Conservation (phyloP, 2,888 invertebrate species). For the Phytoseiulus persimilis region DNA sequence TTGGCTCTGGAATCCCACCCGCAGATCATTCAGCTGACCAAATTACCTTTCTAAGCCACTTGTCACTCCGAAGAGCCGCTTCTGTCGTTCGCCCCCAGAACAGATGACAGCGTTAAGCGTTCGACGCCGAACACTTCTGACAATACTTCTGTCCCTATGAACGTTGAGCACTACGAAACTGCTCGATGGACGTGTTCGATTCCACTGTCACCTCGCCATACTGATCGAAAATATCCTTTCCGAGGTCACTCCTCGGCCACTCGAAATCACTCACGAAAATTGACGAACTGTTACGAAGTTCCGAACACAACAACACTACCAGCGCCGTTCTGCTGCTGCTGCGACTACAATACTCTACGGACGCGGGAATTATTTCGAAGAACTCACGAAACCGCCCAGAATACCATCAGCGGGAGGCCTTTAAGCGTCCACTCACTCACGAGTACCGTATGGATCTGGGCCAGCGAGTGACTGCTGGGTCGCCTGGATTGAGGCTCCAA, state of each 20-base stretch:
- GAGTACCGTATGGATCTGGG: no score
- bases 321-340: background rate
- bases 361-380: conserved; percentile 5
- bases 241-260: background rate
- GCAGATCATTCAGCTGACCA: background rate
- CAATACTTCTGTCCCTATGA: background rate
- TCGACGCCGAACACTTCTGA: background rate
- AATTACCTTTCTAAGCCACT: background rate
- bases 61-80: background rate
- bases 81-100: background rate
- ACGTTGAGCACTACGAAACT: background rate
- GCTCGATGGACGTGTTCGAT: background rate
- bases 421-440: background rate
- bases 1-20: background rate
- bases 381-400: conserved; percentile 5
- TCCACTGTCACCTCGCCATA: conserved; percentile 32
- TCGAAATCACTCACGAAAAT: background rate
- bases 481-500: no score
- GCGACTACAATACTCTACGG: background rate
- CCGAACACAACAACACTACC: background rate
- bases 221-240: background rate
- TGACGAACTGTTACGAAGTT: background rate
- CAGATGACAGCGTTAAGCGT: background rate
- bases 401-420: background rate
- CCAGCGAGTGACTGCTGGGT: no score